Evolutionary conservation across 2,113 vertebrate species (phyloP), one percentile per base, ranked within the genome.

Genomic region (Talpa occidentalis): DNA sequence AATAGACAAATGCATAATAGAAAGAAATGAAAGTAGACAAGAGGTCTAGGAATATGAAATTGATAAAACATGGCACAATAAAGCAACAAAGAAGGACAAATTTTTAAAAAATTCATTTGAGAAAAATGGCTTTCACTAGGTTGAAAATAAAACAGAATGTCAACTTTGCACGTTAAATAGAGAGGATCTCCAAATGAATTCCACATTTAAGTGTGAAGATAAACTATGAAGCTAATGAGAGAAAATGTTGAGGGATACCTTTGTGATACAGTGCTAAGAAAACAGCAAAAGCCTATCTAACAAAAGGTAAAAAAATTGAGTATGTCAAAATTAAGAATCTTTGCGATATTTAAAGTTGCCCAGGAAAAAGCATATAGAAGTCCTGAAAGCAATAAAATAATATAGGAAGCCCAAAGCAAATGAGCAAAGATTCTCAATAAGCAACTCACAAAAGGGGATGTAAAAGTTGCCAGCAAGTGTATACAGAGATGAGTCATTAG

Each of bases 311-410:
- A 90, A 47, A 56, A 60, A 28, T 72, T 69, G 62, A 85, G 17
- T 30, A 32, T 24, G 64, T 72, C 17, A 93, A 64, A 78, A 91
- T 76, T 52, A 83, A 87, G n/a, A 21, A 85, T 79, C 85, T 94
- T 47, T 86, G 26, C 14, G 54, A 32, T 49, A 85, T 49, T 83
- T 84, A 70, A 91, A 64, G 37, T 60, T 81, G 22, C 74, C 42
- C 35, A 78, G 5, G 66, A 77, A 32, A 19, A 82, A 74, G 74
- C 47, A 72, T 28, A 32, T 10, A 16, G 52, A 73, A 64, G 44
- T 64, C 42, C 16, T 56, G 42, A 93, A 70, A 74, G 44, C 54
- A 90, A 73, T 76, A 10, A 74, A 54, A 52, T 83, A 80, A 81
- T 42, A 56, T 17, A 69, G 66, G 32, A 96, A 67, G 56, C 60